Evolutionary conservation across 2,888 invertebrate genomes (phyloP), one percentile per base, ranked within the genome.

Genomic region (Caenorhabditis sp.): DNA sequence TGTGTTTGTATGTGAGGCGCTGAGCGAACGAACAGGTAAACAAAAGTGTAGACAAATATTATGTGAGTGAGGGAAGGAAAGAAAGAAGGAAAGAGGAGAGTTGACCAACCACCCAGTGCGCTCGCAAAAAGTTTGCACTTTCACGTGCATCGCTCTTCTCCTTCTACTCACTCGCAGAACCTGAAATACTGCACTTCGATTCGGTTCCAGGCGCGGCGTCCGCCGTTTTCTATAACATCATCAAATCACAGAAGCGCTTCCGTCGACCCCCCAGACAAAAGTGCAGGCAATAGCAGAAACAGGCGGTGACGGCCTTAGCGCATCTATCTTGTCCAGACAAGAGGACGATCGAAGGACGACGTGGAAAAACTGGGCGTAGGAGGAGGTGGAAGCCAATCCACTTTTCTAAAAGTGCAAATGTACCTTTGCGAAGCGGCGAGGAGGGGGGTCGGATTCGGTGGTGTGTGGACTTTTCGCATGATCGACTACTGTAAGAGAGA

Each of bases 1-100:
- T 15, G 43, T 43, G n/a, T 43, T 20, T 43, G 43, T 41, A 20
- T 27, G 46, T 26, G 48, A 30, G 26, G 26, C 30, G 26, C 27
- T 27, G 48, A 52, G 56, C 43, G 45, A 68, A 59, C 70, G 53
- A 70, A 59, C 70, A 70, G 58, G 70, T 70, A 70, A 70, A 70
- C 53, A 70, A 70, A 59, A 70, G 70, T 70, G 45, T 70, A 59
- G 53, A 46, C 59, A 70, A 70, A 70, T 59, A 70, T 59, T 59
- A 59, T 52, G 41, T 50, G 41, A 50, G 48, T 35, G 62, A 41
- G 46, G 30, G 6, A 30, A 30, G 27, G 26, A 27, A 26, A 50
- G 50, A 20, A 1, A 17, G 15, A 9, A 7, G 7, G 32, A 45
- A 32, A 37, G 50, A 43, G 52, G 24, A 13, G 48, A 58, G 68